Conservation (phyloP, 2,888 invertebrate genomes). For the Ectropis crepuscularia region DNA sequence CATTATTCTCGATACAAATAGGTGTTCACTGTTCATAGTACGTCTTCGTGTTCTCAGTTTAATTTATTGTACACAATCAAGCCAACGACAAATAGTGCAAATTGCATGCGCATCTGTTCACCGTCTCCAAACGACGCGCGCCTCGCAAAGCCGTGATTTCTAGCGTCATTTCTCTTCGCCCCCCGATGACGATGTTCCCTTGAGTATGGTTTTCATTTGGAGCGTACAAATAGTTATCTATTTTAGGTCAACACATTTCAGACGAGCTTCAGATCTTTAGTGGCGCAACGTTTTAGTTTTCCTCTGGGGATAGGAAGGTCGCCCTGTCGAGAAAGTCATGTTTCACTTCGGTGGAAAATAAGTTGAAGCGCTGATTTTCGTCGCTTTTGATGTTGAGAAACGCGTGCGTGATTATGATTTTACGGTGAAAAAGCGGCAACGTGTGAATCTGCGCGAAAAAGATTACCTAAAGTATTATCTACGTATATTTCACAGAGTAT, state of each 20-base stretch:
- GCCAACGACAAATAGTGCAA: constrained; percentile 28
- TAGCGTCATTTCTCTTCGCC: constrained; percentile 16
- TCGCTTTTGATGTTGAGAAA: constrained; percentile 55
- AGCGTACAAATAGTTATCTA: constrained; percentile 33
- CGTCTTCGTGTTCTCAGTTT: constrained; percentile 1
- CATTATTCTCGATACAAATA: constrained; percentile 2
- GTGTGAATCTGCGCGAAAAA: constrained; percentile 9
- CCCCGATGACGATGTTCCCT: constrained; percentile 21
- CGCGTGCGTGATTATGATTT: constrained; percentile 48
- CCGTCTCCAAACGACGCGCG: constrained; percentile 4
- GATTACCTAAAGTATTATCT: background rate
- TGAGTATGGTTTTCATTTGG: constrained; percentile 22
- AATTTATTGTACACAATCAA: constrained; percentile 25
- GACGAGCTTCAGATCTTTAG: constrained; percentile 27
- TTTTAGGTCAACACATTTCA: constrained; percentile 35
- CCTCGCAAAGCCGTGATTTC: constrained; percentile 11
- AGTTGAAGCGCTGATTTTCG: constrained; percentile 49
- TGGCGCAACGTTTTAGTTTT: constrained; percentile 47
- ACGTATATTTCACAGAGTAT: no score
- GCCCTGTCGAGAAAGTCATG: constrained; percentile 46
- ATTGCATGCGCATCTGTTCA: constrained; percentile 26
- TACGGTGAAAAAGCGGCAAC: constrained; percentile 23
- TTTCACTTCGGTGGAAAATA: constrained; percentile 47
- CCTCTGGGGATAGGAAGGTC: constrained; percentile 43
- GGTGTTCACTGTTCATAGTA: background rate